Percentiles rank a stretch among this genome's conserved stretches.
Evolutionary conservation across 2,797 vertebrate genomes (phyloP).

Genomic region (Myiothlypis coronata): DNA sequence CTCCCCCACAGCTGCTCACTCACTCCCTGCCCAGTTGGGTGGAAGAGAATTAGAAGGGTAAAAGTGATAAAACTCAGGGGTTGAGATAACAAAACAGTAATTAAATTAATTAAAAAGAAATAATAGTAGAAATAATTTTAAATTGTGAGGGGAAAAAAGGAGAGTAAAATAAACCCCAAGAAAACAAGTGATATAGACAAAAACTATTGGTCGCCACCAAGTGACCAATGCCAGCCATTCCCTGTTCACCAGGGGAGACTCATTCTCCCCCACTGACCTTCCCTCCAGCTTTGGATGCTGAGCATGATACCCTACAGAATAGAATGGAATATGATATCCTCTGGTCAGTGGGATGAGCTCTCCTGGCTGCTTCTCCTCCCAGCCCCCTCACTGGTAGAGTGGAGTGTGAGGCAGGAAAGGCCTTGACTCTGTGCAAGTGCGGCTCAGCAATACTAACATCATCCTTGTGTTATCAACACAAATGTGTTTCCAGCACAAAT

Average conservation of each 20-base stretch:
- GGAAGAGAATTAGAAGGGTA: background rate
- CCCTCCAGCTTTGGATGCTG: background rate
- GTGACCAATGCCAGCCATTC: fast-evolving
- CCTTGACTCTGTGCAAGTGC: background rate
- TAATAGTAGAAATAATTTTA: background rate
- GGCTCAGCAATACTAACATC: too few relatives aligned
- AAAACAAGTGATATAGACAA: background rate
- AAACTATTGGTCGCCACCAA: background rate
- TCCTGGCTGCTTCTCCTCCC: background rate
- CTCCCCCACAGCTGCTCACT: fast-evolving
- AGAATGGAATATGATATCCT: too few relatives aligned
- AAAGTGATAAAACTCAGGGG: background rate
- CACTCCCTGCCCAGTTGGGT: fast-evolving
- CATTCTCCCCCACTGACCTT: fast-evolving
- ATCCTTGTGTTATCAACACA: background rate
- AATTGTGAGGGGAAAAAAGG: background rate
- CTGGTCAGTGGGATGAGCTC: background rate
- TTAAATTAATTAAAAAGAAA: background rate
- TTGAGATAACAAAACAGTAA: background rate
- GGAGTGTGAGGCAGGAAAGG: background rate
- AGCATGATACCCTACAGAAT: too few relatives aligned
- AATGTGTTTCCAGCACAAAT: background rate
- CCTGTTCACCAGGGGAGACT: background rate
- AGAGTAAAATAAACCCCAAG: background rate
- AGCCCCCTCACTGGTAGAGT: fast-evolving